Evolutionary conservation across 2,888 invertebrate species (phyloP).

Genomic region (Dasypogon diadema): DNA sequence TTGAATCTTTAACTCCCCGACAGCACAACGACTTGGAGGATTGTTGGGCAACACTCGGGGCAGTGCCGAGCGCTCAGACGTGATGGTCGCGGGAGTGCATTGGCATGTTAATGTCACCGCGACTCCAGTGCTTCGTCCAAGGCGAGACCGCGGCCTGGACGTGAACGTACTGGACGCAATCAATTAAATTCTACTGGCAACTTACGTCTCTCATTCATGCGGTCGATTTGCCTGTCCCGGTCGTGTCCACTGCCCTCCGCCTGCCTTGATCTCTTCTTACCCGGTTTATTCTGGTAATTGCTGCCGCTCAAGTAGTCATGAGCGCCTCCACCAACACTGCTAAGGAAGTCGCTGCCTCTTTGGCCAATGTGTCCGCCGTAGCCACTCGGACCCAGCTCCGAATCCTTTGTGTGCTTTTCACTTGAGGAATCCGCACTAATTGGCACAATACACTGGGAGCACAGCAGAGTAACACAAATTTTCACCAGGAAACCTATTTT

Average conservation of each 20-base stretch:
- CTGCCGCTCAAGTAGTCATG: neutral
- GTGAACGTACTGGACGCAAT: conserved; percentile 23
- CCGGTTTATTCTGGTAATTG: conserved; percentile 1
- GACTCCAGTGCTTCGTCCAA: neutral
- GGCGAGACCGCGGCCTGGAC: neutral
- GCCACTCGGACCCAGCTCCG: neutral
- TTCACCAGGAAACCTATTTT: conserved; percentile 5
- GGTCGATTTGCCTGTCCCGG: conserved; percentile 26
- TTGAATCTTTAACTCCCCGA: conserved; percentile 32
- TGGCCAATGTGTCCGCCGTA: neutral
- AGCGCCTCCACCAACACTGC: conserved; percentile 21
- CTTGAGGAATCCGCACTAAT: conserved; percentile 27
- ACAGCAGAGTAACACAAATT: conserved; percentile 2
- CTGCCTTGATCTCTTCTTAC: conserved; percentile 38
- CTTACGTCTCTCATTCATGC: conserved; percentile 28
- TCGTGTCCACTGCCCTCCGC: conserved; percentile 18
- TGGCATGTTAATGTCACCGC: neutral
- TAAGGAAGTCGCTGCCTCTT: neutral
- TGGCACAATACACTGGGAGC: neutral
- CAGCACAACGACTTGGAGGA: neutral
- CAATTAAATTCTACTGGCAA: conserved; percentile 33
- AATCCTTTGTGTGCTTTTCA: conserved; percentile 25
- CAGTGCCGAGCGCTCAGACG: neutral
- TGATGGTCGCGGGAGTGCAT: neutral
- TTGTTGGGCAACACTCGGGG: neutral